Evolutionary conservation across 2,888 invertebrate species (phyloP), one percentile per base, ranked within the genome.

Genomic region (Elmis aenea): DNA sequence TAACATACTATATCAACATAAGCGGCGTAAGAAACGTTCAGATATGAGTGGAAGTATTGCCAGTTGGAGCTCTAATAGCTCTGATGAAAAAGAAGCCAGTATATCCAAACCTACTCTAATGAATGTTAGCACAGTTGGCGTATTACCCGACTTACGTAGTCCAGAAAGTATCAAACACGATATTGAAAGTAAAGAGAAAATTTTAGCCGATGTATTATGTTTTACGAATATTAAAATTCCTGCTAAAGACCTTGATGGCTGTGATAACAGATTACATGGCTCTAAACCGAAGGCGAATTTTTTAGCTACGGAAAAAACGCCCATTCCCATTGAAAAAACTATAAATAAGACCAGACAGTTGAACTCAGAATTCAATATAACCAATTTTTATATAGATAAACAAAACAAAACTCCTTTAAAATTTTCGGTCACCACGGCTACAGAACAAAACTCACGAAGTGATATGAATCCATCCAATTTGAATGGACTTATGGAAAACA

Each of bases 181-280:
- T 47, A 81, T 87, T 22, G 81, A 80, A 58, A 74, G 77, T 45
- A 87, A 87, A 59, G 86, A 87, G 52, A 83, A 80, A 59, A 73
- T 81, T 11, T 64, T 85, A 8, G 82, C 82, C 0, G 78, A 79
- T 55, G 71, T 82, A 58, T 66, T 84, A 15, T 77, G 79, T 57
- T 70, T 83, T 25, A 79, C 81, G 48, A 59, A 58, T 39, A 49
- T 64, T 10, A 60, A 59, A 45, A 49, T 59, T 8, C 36, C 46
- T 26, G 15, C 45, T 13, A 48, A 48, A 20, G 33, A 48, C 29
- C 27, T 18, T 8, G 8, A 18, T 6, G 8, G 8, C 8, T 18
- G 18, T 18, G 8, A 18, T 18, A n/a, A n/a, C n/a, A n/a, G n/a
- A n/a, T n/a, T n/a, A n/a, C n/a, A n/a, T n/a, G n/a, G n/a, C n/a